Conservation (phyloP, 2,888 invertebrate genomes). For the Torymus auratus region DNA sequence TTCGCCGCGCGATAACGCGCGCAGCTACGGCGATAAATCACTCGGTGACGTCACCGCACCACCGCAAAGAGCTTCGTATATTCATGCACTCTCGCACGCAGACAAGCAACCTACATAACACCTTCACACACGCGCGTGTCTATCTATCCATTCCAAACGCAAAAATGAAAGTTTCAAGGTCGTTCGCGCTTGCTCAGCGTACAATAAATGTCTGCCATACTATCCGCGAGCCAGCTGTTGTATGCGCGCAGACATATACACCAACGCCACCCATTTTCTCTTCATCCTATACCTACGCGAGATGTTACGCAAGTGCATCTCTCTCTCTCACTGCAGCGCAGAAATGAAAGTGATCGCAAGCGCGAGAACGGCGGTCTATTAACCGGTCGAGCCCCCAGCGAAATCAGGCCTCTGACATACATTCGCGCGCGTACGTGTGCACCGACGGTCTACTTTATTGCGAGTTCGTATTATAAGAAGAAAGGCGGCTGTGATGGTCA, state of each 20-base stretch:
- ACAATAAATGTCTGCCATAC: conserved; percentile 11
- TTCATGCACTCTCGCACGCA: no score
- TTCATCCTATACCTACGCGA: neutral
- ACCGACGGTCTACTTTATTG: no score
- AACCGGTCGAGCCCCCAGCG: conserved; percentile 39
- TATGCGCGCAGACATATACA: no score
- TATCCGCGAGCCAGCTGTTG: conserved; percentile 15
- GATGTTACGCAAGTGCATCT: neutral
- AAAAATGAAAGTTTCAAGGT: conserved; percentile 47
- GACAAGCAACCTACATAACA: no score
- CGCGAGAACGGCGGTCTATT: neutral
- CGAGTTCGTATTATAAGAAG: no score
- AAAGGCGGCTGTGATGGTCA: no score
- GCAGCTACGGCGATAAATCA: conserved; percentile 10
- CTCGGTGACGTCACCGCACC: neutral
- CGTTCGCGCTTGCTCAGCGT: neutral
- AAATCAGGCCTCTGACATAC: conserved; percentile 45
- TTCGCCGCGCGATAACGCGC: neutral
- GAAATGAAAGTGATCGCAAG: conserved; percentile 42
- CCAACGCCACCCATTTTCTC: neutral
- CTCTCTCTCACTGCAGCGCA: neutral
- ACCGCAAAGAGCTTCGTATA: neutral
- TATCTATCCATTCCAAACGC: neutral
- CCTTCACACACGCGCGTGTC: no score
- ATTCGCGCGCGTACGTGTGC: conserved; percentile 15